Conservation (phyloP, 2,888 invertebrate genomes). For the Platerodrilus igneus region DNA sequence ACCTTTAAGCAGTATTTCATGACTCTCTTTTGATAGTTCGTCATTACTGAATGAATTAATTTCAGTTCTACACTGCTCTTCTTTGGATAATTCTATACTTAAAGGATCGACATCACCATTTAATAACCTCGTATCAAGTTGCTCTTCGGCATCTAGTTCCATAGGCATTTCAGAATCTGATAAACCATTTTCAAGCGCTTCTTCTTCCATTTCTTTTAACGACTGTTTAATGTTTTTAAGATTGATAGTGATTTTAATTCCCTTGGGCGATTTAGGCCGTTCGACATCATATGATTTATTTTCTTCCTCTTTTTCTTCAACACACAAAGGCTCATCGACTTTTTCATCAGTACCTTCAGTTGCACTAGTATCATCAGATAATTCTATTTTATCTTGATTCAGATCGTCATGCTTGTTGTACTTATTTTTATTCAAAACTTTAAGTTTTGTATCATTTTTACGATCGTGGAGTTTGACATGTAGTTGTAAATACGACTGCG, state of each 20-base stretch:
- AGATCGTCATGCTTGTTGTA: too few species aligned
- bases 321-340: neutral
- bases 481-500: slow-evolving; percentile 42
- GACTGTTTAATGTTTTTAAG: slow-evolving; percentile 16
- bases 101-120: slow-evolving; percentile 8
- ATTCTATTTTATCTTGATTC: slow-evolving; percentile 6
- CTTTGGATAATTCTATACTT: neutral
- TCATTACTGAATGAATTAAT: slow-evolving; percentile 1
- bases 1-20: slow-evolving; percentile 12
- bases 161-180: neutral
- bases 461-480: slow-evolving; percentile 42
- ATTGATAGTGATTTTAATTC: slow-evolving; percentile 24
- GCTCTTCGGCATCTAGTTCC: slow-evolving; percentile 2
- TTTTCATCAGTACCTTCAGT: neutral
- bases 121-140: slow-evolving; percentile 9
- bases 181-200: too few species aligned
- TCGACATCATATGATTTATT: slow-evolving; percentile 4
- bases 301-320: slow-evolving; percentile 6
- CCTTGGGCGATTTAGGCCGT: slow-evolving; percentile 1
- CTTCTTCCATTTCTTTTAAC: neutral
- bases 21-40: slow-evolving; percentile 5
- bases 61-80: neutral
- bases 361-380: too few species aligned
- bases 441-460: slow-evolving; percentile 40
- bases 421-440: slow-evolving; percentile 38